phyloP scores from a whole-genome alignment of 2,888 invertebrate genomes.

The Euclidia mi region DNA sequence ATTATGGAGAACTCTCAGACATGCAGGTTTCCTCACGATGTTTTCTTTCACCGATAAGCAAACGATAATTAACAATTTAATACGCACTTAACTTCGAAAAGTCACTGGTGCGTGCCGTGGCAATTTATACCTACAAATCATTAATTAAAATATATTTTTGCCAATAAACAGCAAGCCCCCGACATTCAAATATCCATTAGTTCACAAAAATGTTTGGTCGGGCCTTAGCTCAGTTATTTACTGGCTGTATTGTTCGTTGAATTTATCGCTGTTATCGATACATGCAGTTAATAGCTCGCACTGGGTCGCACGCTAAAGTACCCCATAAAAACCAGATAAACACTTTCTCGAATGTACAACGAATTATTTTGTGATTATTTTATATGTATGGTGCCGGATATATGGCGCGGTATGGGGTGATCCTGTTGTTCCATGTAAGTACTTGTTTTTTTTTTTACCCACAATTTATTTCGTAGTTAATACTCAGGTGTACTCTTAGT shows the following conservation, averaged over 20 bases:
- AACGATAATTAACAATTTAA: too few relatives aligned
- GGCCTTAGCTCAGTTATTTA: constrained; percentile 30
- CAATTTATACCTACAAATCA: too few relatives aligned
- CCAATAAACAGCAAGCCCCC: not conserved
- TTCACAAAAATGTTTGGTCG: constrained; percentile 24
- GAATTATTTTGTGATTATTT: not conserved
- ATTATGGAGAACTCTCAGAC: too few relatives aligned
- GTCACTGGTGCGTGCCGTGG: too few relatives aligned
- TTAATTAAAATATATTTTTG: too few relatives aligned
- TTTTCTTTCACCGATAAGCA: too few relatives aligned
- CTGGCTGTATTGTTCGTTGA: constrained; percentile 32
- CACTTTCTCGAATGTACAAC: constrained; percentile 11
- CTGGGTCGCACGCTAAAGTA: constrained; percentile 20
- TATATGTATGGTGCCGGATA: not conserved
- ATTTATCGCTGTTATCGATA: constrained; percentile 57
- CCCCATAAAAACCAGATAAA: constrained; percentile 40
- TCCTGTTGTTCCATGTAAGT: too few relatives aligned
- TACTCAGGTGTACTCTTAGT: too few relatives aligned
- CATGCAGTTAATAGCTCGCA: constrained; percentile 38
- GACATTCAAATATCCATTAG: constrained; percentile 15
- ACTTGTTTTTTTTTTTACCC: too few relatives aligned
- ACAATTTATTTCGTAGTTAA: too few relatives aligned
- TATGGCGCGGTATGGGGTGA: not conserved
- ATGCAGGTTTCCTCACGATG: too few relatives aligned
- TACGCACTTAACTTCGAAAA: too few relatives aligned